phyloP scores from a whole-genome alignment of 2,113 vertebrate species.

The Phycodurus eques region DNA sequence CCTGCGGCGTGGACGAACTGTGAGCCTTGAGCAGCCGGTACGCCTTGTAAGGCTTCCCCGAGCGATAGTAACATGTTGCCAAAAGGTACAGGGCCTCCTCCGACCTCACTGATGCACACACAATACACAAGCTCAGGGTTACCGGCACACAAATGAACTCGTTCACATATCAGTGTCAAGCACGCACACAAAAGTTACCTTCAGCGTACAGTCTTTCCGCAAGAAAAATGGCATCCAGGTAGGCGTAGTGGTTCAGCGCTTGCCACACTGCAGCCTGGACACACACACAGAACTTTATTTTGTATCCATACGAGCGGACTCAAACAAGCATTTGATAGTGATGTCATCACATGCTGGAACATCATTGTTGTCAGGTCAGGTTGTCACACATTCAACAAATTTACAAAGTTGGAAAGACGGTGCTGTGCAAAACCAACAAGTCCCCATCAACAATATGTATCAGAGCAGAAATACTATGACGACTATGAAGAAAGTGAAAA shows the following conservation, averaged over 20 bases:
- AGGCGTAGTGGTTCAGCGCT: constrained; percentile 70
- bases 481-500: background rate
- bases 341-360: background rate
- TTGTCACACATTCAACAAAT: background rate
- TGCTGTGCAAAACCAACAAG: background rate
- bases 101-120: constrained; percentile 62
- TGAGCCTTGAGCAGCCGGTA: constrained; percentile 95
- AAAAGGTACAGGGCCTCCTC: constrained; percentile 93
- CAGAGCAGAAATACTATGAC: background rate
- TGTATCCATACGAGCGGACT: background rate
- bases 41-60: constrained; percentile 95
- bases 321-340: background rate
- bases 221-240: constrained; percentile 67
- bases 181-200: constrained; percentile 40
- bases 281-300: background rate
- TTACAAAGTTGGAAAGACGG: background rate
- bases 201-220: constrained; percentile 68
- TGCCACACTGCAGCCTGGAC: constrained; percentile 69
- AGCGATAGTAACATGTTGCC: constrained; percentile 97
- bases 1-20: constrained; percentile 91
- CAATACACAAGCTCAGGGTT: background rate
- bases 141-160: background rate
- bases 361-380: background rate
- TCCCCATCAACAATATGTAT: background rate
- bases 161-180: too few relatives aligned